Conservation (phyloP, 2,113 vertebrate species). For the Myotis lucifugus region DNA sequence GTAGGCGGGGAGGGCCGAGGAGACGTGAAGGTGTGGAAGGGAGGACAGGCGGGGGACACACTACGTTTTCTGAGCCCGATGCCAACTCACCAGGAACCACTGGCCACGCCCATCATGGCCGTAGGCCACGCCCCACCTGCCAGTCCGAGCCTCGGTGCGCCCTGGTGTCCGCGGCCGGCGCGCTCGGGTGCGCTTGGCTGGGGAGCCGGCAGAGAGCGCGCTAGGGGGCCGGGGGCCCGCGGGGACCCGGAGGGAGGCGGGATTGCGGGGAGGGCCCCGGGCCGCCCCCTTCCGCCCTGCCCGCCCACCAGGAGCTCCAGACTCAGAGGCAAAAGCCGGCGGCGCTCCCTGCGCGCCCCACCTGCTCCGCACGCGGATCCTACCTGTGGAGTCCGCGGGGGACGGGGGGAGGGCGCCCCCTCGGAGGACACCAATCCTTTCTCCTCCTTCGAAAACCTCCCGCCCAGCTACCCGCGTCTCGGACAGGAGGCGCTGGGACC, state of each 20-base stretch:
- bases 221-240: background rate
- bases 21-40: background rate
- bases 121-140: background rate
- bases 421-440: background rate
- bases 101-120: background rate
- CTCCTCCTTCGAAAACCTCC: background rate
- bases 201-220: conserved; percentile 67
- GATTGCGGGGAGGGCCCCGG: conserved; percentile 33
- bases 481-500: background rate
- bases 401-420: background rate
- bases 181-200: background rate
- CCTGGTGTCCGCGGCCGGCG: background rate
- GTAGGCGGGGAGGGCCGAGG: background rate
- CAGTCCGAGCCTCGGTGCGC: background rate
- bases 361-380: conserved; percentile 35
- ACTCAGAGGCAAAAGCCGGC: background rate
- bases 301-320: background rate
- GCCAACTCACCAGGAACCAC: background rate
- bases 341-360: conserved; percentile 2
- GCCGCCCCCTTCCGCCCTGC: conserved; percentile 17
- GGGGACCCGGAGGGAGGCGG: conserved; percentile 50
- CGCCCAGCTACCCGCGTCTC: background rate
- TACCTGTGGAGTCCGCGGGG: conserved; percentile 64
- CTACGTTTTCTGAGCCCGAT: background rate
- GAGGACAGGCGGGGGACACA: background rate